Evolutionary conservation across 2,113 vertebrate genomes (phyloP), one percentile per base, ranked within the genome.

Genomic region (Dasyornis broadbenti): DNA sequence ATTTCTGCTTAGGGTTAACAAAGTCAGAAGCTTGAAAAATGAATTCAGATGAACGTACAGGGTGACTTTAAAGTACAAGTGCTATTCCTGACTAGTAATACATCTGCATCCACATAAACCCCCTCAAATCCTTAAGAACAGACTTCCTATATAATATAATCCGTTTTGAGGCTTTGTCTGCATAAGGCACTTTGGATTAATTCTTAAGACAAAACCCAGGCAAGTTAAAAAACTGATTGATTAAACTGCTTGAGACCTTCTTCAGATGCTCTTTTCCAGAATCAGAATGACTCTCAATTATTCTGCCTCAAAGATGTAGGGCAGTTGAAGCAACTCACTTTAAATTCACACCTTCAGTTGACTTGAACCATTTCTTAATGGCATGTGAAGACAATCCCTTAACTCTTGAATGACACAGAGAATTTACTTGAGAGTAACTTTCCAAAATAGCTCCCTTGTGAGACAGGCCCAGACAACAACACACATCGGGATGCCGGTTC

Each of bases 91-190:
- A 83, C 45, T 31, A 70, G 37, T 28, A 89, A 80, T 54, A 73
- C 35, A 89, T 49, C 64, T 63, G 42, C 2, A 4, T 72, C 39
- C 63, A 73, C 54, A 71, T 60, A 89, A 94, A 86, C 24, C 64
- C 69, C 81, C 69, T 39, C 63, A 89, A 94, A 92, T 86, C 91
- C 89, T 89, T 86, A 90, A 77, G 72, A 89, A 50, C 35, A 89
- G 64, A 24, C 92, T 89, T 95, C 69, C 83, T 82, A 69, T 30
- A 78, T 12, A 93, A 86, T 88, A 73, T 78, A 95, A 95, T 89
- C 92, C 86, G 93, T 80, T 94, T 92, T 47, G 47, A 88, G 71
- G 64, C 90, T 93, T 81, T 81, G 42, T 66, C 71, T 86, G 30
- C 76, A 14, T 82, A 77, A 92, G 15, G 39, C 68, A 80, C 37